Conservation (phyloP, 2,797 vertebrate species). For the Peromyscus melanophrys region DNA sequence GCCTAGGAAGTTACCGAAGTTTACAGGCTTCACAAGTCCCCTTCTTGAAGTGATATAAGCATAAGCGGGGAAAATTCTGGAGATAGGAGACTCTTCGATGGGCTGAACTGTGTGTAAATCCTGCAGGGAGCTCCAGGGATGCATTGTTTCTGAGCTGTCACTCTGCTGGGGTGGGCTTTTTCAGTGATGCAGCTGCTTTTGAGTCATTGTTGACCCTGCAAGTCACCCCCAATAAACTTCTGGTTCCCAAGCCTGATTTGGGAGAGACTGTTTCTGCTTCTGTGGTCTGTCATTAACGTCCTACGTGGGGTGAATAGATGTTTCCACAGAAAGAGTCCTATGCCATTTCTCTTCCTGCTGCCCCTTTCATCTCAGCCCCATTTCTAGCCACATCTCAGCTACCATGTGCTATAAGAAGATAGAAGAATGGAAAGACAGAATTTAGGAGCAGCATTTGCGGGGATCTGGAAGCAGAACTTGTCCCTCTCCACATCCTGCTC, state of each 20-base stretch:
- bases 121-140: neutral
- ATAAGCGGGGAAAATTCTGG: neutral
- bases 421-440: neutral
- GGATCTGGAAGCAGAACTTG: neutral
- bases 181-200: neutral
- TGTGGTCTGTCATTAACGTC: neutral
- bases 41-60: neutral
- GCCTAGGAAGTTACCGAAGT: neutral
- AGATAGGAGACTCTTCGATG: neutral
- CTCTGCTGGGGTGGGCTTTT: neutral
- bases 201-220: neutral
- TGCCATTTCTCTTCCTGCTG: neutral
- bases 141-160: neutral
- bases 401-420: neutral
- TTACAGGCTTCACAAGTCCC: neutral
- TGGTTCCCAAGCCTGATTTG: neutral
- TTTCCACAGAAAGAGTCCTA: neutral
- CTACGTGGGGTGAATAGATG: neutral
- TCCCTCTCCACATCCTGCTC: neutral
- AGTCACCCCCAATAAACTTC: neutral
- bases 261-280: neutral
- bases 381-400: constrained; percentile 19
- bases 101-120: neutral
- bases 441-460: neutral
- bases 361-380: neutral